Percentiles rank a stretch among this genome's conserved stretches.
Evolutionary conservation across 2,888 invertebrate species (phyloP).

Genomic region (Agelastica alni): DNA sequence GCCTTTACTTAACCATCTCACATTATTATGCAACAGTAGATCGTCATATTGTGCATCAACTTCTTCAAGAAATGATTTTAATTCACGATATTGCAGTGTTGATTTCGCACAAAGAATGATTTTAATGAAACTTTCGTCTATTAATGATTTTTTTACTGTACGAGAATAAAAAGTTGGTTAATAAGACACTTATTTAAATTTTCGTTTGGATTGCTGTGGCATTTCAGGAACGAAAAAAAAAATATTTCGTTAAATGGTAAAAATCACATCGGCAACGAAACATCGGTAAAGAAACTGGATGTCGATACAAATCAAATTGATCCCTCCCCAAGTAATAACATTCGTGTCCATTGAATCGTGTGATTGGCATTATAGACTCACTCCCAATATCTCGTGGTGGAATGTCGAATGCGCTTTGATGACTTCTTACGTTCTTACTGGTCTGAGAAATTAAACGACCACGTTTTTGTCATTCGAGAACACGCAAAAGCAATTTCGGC

Average conservation of each 20-base stretch:
- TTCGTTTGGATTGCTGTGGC: too few relatives aligned
- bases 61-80: too few relatives aligned
- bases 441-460: constrained; percentile 13
- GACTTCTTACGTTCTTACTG: constrained; percentile 19
- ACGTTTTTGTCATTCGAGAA: constrained; percentile 3
- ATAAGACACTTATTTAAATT: too few relatives aligned
- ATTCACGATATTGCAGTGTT: too few relatives aligned
- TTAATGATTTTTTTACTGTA: too few relatives aligned
- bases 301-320: constrained; percentile 21
- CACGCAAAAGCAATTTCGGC: constrained; percentile 8
- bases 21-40: too few relatives aligned
- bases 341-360: constrained; percentile 22
- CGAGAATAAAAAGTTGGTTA: too few relatives aligned
- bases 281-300: background rate
- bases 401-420: constrained; percentile 14
- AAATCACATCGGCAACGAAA: background rate
- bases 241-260: background rate
- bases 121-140: too few relatives aligned
- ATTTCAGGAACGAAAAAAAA: background rate
- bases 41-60: too few relatives aligned
- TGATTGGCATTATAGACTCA: constrained; percentile 23
- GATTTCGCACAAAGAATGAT: too few relatives aligned
- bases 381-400: constrained; percentile 12
- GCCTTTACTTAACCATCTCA: too few relatives aligned
- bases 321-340: constrained; percentile 51